A percentile compares a stretch with the other conserved stretches of the same genome.
phyloP scores from a whole-genome alignment of 30 jellyfish, hydroid and myxozoan genomes.

The Nemopilema nomurai region DNA sequence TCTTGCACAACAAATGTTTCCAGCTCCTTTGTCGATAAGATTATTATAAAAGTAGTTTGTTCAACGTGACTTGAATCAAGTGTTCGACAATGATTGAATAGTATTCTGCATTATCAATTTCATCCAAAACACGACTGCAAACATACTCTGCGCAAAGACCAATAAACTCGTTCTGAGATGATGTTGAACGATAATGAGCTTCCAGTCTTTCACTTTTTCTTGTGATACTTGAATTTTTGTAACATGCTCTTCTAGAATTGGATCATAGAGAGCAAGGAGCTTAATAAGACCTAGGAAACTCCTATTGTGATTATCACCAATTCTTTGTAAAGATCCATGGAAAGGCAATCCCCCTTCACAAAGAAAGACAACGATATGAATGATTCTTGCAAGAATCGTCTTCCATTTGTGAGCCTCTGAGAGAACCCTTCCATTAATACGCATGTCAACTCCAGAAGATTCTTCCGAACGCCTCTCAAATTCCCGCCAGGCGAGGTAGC shows the following conservation, averaged over 20 bases:
- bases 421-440: constrained; percentile 37
- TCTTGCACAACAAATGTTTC: constrained; percentile 20
- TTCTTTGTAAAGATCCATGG: constrained; percentile 49
- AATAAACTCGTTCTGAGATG: constrained; percentile 46
- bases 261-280: constrained; percentile 57
- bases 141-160: constrained; percentile 34
- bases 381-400: constrained; percentile 59
- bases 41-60: constrained; percentile 33
- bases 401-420: constrained; percentile 60
- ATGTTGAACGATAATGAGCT: constrained; percentile 63
- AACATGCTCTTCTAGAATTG: constrained; percentile 59
- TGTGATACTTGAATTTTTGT: constrained; percentile 51
- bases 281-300: constrained; percentile 46
- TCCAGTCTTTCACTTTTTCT: constrained; percentile 54
- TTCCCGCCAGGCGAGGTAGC: constrained; percentile 57
- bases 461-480: constrained; percentile 32
- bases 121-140: constrained; percentile 53
- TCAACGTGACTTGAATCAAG: constrained; percentile 49
- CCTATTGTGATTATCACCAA: constrained; percentile 57
- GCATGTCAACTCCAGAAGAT: constrained; percentile 55
- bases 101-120: constrained; percentile 29
- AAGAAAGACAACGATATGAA: constrained; percentile 44
- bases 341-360: constrained; percentile 53
- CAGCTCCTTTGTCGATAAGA: constrained; percentile 30
- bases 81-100: constrained; percentile 31